These are phyloP conservation scores for Brachionus sp. DNA, from an alignment of 1,140 invertebrate species.

Conservation along the genomic window DNA sequence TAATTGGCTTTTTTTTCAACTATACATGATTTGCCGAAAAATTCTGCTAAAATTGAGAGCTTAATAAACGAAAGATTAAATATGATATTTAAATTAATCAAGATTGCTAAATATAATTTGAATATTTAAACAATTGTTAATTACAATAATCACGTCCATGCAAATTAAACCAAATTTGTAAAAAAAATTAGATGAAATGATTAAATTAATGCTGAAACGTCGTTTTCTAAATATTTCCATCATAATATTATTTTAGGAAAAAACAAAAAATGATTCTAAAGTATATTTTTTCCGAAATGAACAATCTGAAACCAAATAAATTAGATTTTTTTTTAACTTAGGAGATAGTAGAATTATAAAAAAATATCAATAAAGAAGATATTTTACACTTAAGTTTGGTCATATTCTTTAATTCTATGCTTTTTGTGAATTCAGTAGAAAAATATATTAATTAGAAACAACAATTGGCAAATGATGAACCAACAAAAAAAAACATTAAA, in stretches of 20 bases:
- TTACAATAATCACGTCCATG: neutral
- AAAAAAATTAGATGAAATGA: neutral
- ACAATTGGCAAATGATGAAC: neutral
- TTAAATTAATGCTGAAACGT: neutral
- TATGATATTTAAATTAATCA: neutral
- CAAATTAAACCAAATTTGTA: neutral
- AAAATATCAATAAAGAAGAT: no score
- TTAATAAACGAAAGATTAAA: neutral
- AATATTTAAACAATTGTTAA: neutral
- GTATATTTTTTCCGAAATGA: neutral
- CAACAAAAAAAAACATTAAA: neutral
- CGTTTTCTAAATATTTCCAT: neutral
- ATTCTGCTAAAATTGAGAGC: neutral
- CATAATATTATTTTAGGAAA: neutral
- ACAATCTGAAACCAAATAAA: neutral
- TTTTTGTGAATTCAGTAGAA: neutral
- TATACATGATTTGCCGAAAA: neutral
- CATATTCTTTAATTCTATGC: neutral
- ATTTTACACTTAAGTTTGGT: no score
- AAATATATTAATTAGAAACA: no score
- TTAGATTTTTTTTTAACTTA: neutral
- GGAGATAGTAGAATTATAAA: neutral
- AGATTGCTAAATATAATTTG: neutral
- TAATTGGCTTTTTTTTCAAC: no score
- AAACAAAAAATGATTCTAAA: neutral